A percentile compares a stretch with the other conserved stretches of the same genome.
These are phyloP conservation scores for Peromyscus leucopus DNA, from an alignment of 2,113 vertebrate genomes.

Conservation along the genomic window DNA sequence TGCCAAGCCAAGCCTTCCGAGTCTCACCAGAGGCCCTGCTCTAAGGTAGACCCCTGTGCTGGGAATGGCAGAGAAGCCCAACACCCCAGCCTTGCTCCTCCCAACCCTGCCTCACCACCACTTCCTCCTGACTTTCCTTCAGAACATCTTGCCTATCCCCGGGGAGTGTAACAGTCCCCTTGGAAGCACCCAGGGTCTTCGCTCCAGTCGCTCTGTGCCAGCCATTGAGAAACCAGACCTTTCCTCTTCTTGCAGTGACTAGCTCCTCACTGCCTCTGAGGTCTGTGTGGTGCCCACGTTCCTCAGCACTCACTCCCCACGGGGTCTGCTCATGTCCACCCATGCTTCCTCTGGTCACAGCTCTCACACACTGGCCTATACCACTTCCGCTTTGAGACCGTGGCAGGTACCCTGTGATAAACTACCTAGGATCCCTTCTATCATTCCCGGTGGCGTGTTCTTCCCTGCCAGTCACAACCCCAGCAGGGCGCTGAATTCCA, in stretches of 20 bases:
- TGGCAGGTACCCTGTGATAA: background rate
- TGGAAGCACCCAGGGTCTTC: background rate
- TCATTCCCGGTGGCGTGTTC: accelerated
- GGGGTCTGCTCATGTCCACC: background rate
- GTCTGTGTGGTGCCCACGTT: accelerated
- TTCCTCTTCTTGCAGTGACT: background rate
- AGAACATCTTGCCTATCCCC: background rate
- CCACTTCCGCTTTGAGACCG: background rate
- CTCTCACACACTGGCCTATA: background rate
- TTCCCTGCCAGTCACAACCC: background rate
- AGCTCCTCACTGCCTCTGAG: background rate
- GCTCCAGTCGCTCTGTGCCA: background rate
- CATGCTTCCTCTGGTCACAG: accelerated
- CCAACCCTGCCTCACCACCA: background rate
- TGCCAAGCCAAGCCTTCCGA: background rate
- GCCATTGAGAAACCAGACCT: background rate
- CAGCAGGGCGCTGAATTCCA: background rate
- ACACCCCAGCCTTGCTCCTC: background rate
- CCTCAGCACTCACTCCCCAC: background rate
- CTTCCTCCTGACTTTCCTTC: background rate
- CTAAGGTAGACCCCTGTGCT: too few relatives aligned
- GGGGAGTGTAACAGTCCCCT: background rate
- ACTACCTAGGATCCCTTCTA: accelerated
- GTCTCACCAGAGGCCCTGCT: background rate
- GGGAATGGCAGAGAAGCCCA: background rate